phyloP scores from a whole-genome alignment of 2,113 vertebrate genomes.

The Sciurus niger region DNA sequence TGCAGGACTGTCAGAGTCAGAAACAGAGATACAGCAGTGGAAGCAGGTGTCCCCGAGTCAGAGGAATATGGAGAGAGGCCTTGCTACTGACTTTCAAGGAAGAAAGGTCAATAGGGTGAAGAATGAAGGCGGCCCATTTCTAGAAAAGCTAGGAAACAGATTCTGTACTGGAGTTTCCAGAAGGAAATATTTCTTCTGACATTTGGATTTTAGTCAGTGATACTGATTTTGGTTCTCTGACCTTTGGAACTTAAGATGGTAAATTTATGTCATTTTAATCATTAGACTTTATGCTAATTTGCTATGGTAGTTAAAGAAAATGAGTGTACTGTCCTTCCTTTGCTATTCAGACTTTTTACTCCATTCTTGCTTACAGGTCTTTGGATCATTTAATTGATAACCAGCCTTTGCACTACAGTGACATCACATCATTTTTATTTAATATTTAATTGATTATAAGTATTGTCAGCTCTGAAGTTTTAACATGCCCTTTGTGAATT shows the following conservation, averaged over 20 bases:
- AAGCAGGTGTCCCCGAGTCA: background rate
- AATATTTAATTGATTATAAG: background rate
- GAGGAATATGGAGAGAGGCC: background rate
- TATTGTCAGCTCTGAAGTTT: background rate
- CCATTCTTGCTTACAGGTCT: background rate
- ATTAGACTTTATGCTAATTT: background rate
- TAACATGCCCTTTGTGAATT: background rate
- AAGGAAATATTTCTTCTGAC: background rate
- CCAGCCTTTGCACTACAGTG: background rate
- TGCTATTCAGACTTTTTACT: background rate
- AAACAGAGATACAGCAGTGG: background rate
- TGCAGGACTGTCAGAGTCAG: no score
- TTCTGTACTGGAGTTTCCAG: background rate
- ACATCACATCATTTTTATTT: background rate
- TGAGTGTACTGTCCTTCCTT: background rate
- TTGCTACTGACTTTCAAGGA: background rate
- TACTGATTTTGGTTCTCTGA: slow-evolving; percentile 34
- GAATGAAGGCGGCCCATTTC: background rate
- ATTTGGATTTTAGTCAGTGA: background rate
- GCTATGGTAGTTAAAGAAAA: background rate
- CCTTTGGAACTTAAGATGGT: background rate
- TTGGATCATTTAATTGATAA: background rate
- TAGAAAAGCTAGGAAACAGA: background rate
- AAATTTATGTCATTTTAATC: background rate
- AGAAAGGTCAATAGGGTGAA: background rate